A percentile compares a stretch with the other conserved stretches of the same genome.
Conservation (phyloP, 1,140 invertebrate species). For the Prorops nasuta region DNA sequence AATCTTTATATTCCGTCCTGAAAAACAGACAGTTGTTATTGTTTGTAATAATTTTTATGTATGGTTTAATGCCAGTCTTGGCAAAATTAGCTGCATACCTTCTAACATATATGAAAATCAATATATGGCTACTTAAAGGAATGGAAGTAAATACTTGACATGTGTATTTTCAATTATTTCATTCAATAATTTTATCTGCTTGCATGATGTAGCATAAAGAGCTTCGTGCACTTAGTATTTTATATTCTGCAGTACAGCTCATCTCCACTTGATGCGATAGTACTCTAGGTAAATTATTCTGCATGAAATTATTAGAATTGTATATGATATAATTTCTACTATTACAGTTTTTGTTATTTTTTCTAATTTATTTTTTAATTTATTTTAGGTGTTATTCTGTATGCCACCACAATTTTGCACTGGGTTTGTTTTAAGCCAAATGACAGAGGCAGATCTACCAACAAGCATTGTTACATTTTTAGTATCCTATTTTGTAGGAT, state of each 20-base stretch:
- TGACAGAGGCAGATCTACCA: conserved; percentile 46
- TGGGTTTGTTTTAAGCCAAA: conserved; percentile 41
- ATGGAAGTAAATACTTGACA: conserved; percentile 43
- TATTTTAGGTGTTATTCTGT: conserved; percentile 49
- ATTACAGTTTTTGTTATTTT: too few relatives aligned
- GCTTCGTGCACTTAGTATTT: neutral
- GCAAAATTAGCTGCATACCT: conserved; percentile 39
- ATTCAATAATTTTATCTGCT: neutral
- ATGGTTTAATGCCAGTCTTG: conserved; percentile 43
- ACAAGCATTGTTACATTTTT: conserved; percentile 49
- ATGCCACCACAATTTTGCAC: conserved; percentile 53
- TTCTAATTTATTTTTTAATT: too few relatives aligned
- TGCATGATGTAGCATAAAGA: neutral
- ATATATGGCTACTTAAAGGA: conserved; percentile 49
- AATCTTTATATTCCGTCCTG: conserved; percentile 37
- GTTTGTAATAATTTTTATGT: conserved; percentile 46
- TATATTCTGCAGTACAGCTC: neutral
- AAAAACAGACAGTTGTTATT: conserved; percentile 38
- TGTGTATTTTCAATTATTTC: neutral
- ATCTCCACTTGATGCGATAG: too few relatives aligned
- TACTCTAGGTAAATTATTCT: too few relatives aligned
- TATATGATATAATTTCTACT: too few relatives aligned
- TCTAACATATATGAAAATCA: conserved; percentile 36
- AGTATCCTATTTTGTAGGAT: conserved; percentile 44
- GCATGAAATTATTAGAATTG: too few relatives aligned